Evolutionary conservation across 2,888 invertebrate species (phyloP), one percentile per base, ranked within the genome.

Genomic region (Conus canariensis): DNA sequence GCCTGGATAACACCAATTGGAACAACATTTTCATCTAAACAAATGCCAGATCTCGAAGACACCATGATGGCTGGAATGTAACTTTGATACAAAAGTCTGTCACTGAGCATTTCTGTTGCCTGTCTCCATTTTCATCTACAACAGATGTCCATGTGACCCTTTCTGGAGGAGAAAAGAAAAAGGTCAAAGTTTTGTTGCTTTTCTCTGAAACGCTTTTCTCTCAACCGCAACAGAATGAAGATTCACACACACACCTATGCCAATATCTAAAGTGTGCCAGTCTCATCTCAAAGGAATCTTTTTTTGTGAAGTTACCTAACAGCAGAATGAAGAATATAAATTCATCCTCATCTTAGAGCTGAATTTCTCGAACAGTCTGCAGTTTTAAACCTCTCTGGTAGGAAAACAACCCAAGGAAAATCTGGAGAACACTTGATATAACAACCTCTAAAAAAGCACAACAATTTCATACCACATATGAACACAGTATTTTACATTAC

Each of bases 11-110:
- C 9, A 74, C 22, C 22, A 74, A 74, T 19, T 6, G 45, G 45
- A 80, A 80, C 45, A 80, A 45, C 45, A 45, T 45, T 45, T 45
- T 45, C 45, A 45, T 74, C 80, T 45, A 80, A 80, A 80, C 45
- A 80, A 80, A 80, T 80, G 80, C 80, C 80, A 80, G 10, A 45
- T 80, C 80, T 80, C 80, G 45, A 80, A 80, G 30, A 80, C 10
- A 45, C 30, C 45, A 45, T 45, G 80, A 80, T 25, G 80, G 80
- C 80, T 80, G 80, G 80, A 80, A 80, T 80, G 80, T 80, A 80
- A 45, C 25, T 45, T 25, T 45, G 4, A 16, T 45, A 45, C 22
- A 25, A 45, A 45, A 45, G 45, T 45, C 45, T 45, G 22, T 80
- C 30, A 80, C 80, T 80, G 80, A 80, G 80, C 80, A 80, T 80